phyloP scores from a whole-genome alignment of 2,888 invertebrate genomes.

The Hofmannophila pseudospretella region DNA sequence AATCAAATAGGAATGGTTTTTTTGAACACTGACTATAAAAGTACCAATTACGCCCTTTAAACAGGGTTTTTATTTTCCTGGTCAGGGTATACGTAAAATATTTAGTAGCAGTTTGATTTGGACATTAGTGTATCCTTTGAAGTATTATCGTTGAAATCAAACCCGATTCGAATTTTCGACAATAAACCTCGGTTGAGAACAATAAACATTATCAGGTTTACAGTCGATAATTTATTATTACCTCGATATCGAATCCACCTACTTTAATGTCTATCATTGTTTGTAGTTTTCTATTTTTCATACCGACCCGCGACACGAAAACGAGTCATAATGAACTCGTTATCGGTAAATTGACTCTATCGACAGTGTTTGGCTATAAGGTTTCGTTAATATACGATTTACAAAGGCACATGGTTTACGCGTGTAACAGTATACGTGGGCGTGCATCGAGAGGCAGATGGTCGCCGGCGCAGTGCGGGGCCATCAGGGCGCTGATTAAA shows the following conservation, averaged over 20 bases:
- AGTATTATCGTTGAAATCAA: constrained; percentile 4
- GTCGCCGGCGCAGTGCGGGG: constrained; percentile 32
- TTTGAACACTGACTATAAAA: no score
- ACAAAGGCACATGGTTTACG: constrained; percentile 8
- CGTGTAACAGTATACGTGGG: constrained; percentile 65
- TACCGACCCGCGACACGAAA: not conserved
- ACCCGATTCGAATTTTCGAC: constrained; percentile 1
- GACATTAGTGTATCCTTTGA: constrained; percentile 6
- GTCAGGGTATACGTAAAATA: no score
- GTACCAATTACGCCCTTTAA: no score
- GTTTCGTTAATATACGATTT: constrained; percentile 9
- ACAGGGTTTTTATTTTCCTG: no score
- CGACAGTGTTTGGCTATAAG: constrained; percentile 5
- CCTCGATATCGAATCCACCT: not conserved
- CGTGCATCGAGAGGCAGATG: constrained; percentile 66
- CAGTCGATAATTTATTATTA: not conserved
- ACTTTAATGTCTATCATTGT: not conserved
- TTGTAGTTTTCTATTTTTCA: not conserved
- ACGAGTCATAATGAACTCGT: not conserved
- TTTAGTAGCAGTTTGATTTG: no score
- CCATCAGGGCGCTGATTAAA: constrained; percentile 70
- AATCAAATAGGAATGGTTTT: no score
- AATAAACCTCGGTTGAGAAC: constrained; percentile 6
- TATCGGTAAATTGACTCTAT: constrained; percentile 2
- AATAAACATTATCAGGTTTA: constrained; percentile 9